Conservation (phyloP, 2,888 invertebrate species). For the Coleophora deauratella region DNA sequence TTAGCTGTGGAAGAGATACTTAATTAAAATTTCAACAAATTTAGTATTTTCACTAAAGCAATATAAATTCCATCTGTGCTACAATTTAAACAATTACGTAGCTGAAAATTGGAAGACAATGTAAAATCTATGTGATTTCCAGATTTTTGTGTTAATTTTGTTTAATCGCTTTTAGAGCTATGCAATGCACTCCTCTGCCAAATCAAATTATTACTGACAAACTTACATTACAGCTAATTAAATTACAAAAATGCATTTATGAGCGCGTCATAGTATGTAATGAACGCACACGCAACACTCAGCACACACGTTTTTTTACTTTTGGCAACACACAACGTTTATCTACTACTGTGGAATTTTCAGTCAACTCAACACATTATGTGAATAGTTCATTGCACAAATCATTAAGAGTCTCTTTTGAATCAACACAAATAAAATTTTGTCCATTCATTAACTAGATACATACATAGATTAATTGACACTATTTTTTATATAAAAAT, state of each 20-base stretch:
- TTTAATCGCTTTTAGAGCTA: constrained; percentile 31
- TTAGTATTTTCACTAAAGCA: constrained; percentile 13
- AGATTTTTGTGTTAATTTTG: constrained; percentile 25
- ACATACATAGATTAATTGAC: constrained; percentile 54
- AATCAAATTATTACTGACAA: constrained; percentile 39
- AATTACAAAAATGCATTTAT: constrained; percentile 68
- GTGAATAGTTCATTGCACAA: constrained; percentile 58
- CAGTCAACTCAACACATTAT: constrained; percentile 33
- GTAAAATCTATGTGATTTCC: constrained; percentile 12
- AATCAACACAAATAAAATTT: constrained; percentile 59
- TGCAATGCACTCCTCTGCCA: constrained; percentile 42
- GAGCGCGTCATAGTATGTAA: constrained; percentile 43
- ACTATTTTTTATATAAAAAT: constrained; percentile 65
- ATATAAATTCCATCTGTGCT: constrained; percentile 44
- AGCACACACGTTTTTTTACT: constrained; percentile 34
- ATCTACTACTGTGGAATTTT: constrained; percentile 33
- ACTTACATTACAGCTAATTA: constrained; percentile 57
- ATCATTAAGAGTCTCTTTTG: constrained; percentile 55
- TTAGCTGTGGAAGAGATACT: no score
- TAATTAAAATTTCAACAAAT: no score
- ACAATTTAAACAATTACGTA: constrained; percentile 63
- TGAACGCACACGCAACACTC: constrained; percentile 26
- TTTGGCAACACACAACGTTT: constrained; percentile 42
- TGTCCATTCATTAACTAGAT: constrained; percentile 56
- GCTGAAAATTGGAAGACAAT: constrained; percentile 68